These are phyloP conservation scores for Aplidium turbinatum DNA, from an alignment of 23 tunicate genomes.

Conservation along the genomic window DNA sequence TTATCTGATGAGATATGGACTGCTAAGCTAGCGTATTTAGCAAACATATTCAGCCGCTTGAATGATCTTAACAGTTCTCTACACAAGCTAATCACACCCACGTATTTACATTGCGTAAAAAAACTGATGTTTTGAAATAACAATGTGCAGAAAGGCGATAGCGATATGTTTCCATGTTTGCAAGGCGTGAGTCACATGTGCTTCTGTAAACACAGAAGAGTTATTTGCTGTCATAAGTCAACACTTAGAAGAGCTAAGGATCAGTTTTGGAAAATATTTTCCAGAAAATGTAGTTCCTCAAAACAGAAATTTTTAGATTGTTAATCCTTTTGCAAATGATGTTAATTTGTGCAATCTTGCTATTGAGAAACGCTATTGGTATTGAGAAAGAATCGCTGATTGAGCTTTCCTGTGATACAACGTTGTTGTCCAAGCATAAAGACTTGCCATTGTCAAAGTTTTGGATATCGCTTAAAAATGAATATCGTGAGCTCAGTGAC, in stretches of 20 bases:
- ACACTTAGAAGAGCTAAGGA: slow-evolving; percentile 44
- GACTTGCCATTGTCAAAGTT: slow-evolving; percentile 63
- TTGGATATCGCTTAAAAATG: slow-evolving; percentile 52
- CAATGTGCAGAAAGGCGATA: slow-evolving; percentile 58
- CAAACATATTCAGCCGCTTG: slow-evolving; percentile 65
- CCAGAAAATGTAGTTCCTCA: slow-evolving; percentile 54
- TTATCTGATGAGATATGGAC: slow-evolving; percentile 63
- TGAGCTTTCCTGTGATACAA: slow-evolving; percentile 55
- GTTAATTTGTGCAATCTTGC: slow-evolving; percentile 13
- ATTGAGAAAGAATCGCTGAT: slow-evolving; percentile 61
- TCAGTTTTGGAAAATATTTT: slow-evolving; percentile 48
- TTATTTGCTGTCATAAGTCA: slow-evolving; percentile 48
- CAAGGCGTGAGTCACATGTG: slow-evolving; percentile 51
- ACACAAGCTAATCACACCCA: slow-evolving; percentile 5
- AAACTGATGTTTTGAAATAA: slow-evolving; percentile 51
- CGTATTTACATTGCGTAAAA: not conserved
- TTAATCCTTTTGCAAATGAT: slow-evolving; percentile 42
- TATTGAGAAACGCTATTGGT: too few species aligned
- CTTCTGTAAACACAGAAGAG: slow-evolving; percentile 55
- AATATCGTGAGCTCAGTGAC: slow-evolving; percentile 59
- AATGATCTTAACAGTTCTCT: slow-evolving; percentile 59
- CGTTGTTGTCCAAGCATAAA: slow-evolving; percentile 59
- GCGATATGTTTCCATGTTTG: slow-evolving; percentile 62
- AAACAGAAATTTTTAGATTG: slow-evolving; percentile 43
- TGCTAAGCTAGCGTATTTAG: slow-evolving; percentile 50